A percentile compares a stretch with the other conserved stretches of the same genome.
phyloP scores from a whole-genome alignment of 2,797 vertebrate species.

The Nannoperca australis region DNA sequence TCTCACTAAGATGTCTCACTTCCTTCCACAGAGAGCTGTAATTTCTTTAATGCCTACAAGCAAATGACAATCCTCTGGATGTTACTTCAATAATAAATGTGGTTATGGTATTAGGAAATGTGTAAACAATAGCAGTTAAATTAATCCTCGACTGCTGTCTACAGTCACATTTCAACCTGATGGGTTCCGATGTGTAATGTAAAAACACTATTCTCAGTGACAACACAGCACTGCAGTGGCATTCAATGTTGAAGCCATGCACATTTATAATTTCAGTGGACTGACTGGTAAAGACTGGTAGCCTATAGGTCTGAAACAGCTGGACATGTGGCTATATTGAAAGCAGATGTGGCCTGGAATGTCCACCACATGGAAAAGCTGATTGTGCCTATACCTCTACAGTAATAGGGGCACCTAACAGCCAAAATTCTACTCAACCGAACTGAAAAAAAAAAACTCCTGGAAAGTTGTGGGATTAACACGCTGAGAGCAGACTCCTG shows the following conservation, averaged over 20 bases:
- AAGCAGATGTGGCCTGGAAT: conserved; percentile 84
- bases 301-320: conserved; percentile 76
- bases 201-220: conserved; percentile 1
- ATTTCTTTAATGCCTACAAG: conserved; percentile 47
- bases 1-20: conserved; percentile 26
- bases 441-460: conserved; percentile 48
- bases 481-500: conserved; percentile 43
- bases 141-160: conserved; percentile 15
- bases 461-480: conserved; percentile 73
- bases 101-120: conserved; percentile 23
- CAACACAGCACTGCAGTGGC: conserved; percentile 23
- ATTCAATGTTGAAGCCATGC: conserved; percentile 44
- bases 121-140: conserved; percentile 50
- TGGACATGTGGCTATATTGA: conserved; percentile 74
- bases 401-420: conserved; percentile 69
- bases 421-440: conserved; percentile 68
- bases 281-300: conserved; percentile 62
- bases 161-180: background rate
- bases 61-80: conserved; percentile 40
- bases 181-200: background rate
- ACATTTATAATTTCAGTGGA: conserved; percentile 45
- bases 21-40: conserved; percentile 30
- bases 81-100: conserved; percentile 23
- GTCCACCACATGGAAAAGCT: conserved; percentile 84
- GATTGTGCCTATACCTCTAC: conserved; percentile 75